Evolutionary conservation across 2,797 vertebrate genomes (phyloP), one percentile per base, ranked within the genome.

Genomic region (Molothrus aeneus): DNA sequence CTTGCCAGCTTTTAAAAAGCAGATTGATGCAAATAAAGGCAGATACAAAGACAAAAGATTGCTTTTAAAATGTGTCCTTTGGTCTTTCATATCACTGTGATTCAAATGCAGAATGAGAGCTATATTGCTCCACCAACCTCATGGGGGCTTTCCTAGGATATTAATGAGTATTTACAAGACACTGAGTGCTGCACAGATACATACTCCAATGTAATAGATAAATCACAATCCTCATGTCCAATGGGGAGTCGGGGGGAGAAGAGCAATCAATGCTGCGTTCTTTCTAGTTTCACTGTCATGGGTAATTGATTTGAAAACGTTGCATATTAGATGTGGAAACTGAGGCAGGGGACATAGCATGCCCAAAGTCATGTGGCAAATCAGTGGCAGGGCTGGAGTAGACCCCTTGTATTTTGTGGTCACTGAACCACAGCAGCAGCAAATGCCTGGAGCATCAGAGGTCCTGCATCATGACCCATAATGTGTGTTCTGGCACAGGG

Each of bases 91-190:
- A 79, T 79, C 48, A 48, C 40, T 66, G 60, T 82, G 83, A 83
- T 92, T 91, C 85, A 93, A 87, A 88, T 63, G 65, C 65, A 82
- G 82, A 94, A 81, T 60, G 32, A 85, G 86, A 82, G 42, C 6
- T 7, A 47, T 81, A 77, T 47, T 94, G 36, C 80, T 93, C 56
- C 63, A 80, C 32, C 68, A 77, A 47, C 28, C 48, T 84, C 61
- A 53, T 48, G 69, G 72, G 69, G 75, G 22, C 64, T 84, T 91
- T 95, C 83, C 43, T 84, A 60, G 78, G 71, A 57, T 56, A 29
- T 73, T 88, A 90, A 70, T 57, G 72, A 77, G 65, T 70, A 38
- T 80, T 84, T 92, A 64, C 57, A 89, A 87, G 68, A 89, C 56
- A 34, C 9, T 54, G 71, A 77, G 47, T 57, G 48, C 43, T 90